A percentile compares a stretch with the other conserved stretches of the same genome.
Evolutionary conservation across 1,140 invertebrate species (phyloP).

Genomic region (Lepidurus packardi): DNA sequence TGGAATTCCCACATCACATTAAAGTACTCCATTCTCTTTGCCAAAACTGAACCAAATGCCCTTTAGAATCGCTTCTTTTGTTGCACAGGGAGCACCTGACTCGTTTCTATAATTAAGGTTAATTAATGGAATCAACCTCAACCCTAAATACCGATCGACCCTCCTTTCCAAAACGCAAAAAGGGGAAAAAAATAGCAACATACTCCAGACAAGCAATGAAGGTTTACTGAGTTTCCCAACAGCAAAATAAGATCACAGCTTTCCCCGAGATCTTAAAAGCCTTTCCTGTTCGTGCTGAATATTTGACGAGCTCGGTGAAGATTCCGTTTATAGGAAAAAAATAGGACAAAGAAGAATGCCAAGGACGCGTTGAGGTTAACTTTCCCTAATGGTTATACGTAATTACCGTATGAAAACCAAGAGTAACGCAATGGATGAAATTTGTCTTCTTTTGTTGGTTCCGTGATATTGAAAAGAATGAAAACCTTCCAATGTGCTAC

Average conservation of each 20-base stretch:
- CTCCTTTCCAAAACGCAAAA: neutral
- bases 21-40: slow-evolving; percentile 11
- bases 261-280: neutral
- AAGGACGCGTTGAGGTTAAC: neutral
- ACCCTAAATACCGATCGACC: neutral
- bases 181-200: neutral
- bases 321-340: neutral
- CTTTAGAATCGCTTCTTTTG: neutral
- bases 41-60: neutral
- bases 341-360: neutral
- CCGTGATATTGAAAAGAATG: no score
- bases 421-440: neutral
- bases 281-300: neutral
- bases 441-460: neutral
- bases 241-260: neutral
- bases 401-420: neutral
- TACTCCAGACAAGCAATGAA: neutral
- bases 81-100: neutral
- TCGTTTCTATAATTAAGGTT: neutral
- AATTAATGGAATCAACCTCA: neutral
- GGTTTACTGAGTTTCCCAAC: neutral
- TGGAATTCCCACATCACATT: slow-evolving; percentile 15
- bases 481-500: neutral
- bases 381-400: neutral
- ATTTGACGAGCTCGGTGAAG: neutral